Conservation (phyloP, 1,140 invertebrate genomes). For the Dendrolimus punctatus region DNA sequence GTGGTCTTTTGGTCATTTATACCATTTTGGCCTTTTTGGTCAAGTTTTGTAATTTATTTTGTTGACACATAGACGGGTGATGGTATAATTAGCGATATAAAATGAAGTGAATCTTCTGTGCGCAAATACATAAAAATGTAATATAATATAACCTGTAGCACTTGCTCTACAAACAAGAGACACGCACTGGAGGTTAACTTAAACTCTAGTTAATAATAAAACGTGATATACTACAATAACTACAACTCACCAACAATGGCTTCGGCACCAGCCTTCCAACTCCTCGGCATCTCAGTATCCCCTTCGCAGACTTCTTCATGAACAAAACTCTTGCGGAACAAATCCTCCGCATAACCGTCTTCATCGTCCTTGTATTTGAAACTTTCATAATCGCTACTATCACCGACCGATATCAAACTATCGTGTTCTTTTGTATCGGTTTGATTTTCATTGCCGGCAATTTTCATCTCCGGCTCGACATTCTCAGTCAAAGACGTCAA, state of each 20-base stretch:
- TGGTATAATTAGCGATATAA: no score
- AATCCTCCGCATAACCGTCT: slow-evolving; percentile 38
- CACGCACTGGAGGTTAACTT: no score
- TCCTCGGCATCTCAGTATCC: slow-evolving; percentile 37
- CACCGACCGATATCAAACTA: slow-evolving; percentile 81
- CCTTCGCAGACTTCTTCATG: slow-evolving; percentile 42
- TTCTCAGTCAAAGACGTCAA: slow-evolving; percentile 31
- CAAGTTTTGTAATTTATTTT: no score
- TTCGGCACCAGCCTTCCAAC: slow-evolving; percentile 50
- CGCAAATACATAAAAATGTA: no score
- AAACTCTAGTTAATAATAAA: no score
- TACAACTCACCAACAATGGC: slow-evolving; percentile 44
- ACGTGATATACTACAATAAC: no score
- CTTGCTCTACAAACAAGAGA: no score
- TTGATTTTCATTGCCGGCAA: slow-evolving; percentile 3
- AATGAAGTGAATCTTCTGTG: no score
- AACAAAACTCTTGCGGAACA: slow-evolving; percentile 57
- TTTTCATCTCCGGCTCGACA: slow-evolving; percentile 1
- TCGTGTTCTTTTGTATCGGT: slow-evolving; percentile 49
- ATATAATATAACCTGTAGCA: no score
- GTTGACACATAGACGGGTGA: no score
- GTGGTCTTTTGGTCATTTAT: no score
- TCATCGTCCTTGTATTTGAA: slow-evolving; percentile 79
- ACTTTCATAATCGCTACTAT: slow-evolving; percentile 90
- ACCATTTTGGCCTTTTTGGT: no score